Evolutionary conservation across 2,888 invertebrate species (phyloP).

Genomic region (Entomobrya proxima): DNA sequence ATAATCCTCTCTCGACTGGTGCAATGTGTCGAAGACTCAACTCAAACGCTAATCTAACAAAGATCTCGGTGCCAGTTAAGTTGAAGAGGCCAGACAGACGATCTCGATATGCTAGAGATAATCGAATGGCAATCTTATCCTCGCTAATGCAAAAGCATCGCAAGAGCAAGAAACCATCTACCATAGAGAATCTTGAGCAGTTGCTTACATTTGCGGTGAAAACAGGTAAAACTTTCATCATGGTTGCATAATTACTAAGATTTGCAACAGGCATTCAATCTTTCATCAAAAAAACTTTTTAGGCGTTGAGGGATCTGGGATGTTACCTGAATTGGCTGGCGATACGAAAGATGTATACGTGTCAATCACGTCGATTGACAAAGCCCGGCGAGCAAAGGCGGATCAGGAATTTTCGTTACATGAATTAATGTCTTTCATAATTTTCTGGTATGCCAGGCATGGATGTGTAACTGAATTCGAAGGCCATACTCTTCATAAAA

Average conservation of each 20-base stretch:
- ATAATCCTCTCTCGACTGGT: constrained; percentile 7
- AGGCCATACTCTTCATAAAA: constrained; percentile 46
- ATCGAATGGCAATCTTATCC: constrained; percentile 47
- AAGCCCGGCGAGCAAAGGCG: constrained; percentile 48
- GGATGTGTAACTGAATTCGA: constrained; percentile 59
- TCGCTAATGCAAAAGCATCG: constrained; percentile 57
- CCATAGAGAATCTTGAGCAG: constrained; percentile 55
- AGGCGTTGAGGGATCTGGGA: constrained; percentile 59
- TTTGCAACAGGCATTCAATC: neutral
- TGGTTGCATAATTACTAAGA: neutral
- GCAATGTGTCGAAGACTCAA: constrained; percentile 42
- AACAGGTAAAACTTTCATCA: constrained; percentile 34
- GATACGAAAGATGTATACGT: constrained; percentile 59
- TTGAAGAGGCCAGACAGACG: constrained; percentile 53
- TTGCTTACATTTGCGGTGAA: constrained; percentile 57
- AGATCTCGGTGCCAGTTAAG: constrained; percentile 61
- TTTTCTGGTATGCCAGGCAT: constrained; percentile 59
- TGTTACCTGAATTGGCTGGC: constrained; percentile 47
- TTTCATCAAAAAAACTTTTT: neutral
- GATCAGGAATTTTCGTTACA: constrained; percentile 59
- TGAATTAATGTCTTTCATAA: constrained; percentile 60
- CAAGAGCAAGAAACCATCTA: constrained; percentile 38
- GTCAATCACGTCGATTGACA: constrained; percentile 54
- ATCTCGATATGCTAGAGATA: constrained; percentile 54
- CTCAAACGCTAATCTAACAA: constrained; percentile 44